Percentiles rank a stretch among this genome's conserved stretches.
phyloP scores from a whole-genome alignment of 2,113 vertebrate species.

The Gnathonemus longibarbis region DNA sequence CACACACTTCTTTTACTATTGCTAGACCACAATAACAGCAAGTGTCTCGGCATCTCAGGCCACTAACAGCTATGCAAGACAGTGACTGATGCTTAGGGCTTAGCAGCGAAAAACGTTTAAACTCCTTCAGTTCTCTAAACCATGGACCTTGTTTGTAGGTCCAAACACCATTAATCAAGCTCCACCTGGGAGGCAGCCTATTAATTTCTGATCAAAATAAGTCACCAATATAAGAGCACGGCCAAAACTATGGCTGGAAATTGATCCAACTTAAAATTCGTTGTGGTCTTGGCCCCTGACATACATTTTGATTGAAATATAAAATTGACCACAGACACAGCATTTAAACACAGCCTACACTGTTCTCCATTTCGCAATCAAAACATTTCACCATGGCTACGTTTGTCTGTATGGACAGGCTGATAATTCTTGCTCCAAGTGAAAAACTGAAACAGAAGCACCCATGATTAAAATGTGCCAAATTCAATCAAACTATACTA shows the following conservation, averaged over 20 bases:
- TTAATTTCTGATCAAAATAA: background rate
- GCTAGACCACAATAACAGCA: background rate
- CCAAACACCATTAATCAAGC: background rate
- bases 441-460: background rate
- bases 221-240: background rate
- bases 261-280: background rate
- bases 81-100: background rate
- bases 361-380: background rate
- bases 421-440: background rate
- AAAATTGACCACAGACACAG: background rate
- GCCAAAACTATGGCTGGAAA: background rate
- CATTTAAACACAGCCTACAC: background rate
- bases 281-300: no score
- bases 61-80: background rate
- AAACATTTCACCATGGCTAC: background rate
- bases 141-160: background rate
- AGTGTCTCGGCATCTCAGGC: background rate
- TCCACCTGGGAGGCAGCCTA: background rate
- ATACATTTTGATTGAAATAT: background rate
- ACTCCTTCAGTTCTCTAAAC: background rate
- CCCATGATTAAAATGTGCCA: background rate
- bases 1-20: background rate
- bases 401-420: background rate
- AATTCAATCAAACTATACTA: background rate
- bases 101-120: background rate